A percentile compares a stretch with the other conserved stretches of the same genome.
These are phyloP conservation scores for Rotaria socialis DNA, from an alignment of 2,888 invertebrate species.

Conservation along the genomic window DNA sequence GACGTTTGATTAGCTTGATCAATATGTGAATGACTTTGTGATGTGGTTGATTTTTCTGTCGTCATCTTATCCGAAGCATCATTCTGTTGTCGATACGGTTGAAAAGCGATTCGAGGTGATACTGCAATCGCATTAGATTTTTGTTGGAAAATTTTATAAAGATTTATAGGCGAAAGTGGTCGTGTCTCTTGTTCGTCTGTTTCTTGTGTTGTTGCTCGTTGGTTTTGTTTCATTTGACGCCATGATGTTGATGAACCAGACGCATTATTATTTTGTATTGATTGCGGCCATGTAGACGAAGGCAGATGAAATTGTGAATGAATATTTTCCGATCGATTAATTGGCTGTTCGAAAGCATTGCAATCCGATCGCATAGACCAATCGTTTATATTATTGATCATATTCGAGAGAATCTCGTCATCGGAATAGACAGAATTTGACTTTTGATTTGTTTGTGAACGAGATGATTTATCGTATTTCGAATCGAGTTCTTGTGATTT, in stretches of 20 bases:
- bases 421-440: neutral
- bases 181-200: neutral
- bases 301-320: neutral
- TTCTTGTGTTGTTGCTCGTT: neutral
- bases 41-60: neutral
- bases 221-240: slow-evolving; percentile 23
- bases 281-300: neutral
- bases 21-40: neutral
- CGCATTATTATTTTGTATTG: neutral
- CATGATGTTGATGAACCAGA: slow-evolving; percentile 30
- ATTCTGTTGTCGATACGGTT: neutral
- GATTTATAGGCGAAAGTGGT: slow-evolving; percentile 1
- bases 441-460: neutral
- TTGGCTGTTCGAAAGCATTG: neutral
- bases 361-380: neutral
- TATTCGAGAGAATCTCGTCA: neutral
- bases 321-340: neutral
- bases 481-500: neutral
- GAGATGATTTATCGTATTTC: neutral
- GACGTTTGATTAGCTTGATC: slow-evolving; percentile 34
- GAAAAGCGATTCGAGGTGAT: neutral
- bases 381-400: neutral
- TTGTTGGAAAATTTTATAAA: slow-evolving; percentile 1
- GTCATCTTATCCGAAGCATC: neutral
- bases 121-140: neutral